Percentiles rank a stretch among this genome's conserved stretches.
phyloP scores from a whole-genome alignment of 2,113 vertebrate genomes.

The Tragelaphus strepsiceros region DNA sequence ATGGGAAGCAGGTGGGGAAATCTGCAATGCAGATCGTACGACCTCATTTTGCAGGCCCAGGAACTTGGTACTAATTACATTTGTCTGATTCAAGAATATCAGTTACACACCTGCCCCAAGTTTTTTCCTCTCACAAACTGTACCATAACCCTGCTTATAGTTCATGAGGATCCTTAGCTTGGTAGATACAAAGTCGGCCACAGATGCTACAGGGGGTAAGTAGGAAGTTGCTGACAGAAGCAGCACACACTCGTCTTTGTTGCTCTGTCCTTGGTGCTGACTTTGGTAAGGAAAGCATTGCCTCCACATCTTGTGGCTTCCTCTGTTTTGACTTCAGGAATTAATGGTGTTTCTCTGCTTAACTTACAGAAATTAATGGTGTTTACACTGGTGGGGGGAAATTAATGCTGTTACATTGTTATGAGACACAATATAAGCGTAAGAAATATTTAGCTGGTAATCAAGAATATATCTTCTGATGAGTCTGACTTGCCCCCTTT shows the following conservation, averaged over 20 bases:
- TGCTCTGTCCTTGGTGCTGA: conserved; percentile 9
- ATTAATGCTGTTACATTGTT: conserved; percentile 42
- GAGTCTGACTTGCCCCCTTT: not conserved
- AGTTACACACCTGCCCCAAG: not conserved
- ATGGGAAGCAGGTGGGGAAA: conserved; percentile 39
- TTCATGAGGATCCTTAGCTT: not conserved
- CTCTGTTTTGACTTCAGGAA: conserved; percentile 58
- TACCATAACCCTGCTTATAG: not conserved
- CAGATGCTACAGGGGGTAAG: not conserved
- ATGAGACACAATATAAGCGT: not conserved
- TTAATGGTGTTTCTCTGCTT: conserved; percentile 58
- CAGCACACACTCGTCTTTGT: not conserved
- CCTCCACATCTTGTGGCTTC: not conserved
- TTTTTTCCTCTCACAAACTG: not conserved
- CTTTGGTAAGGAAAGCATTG: not conserved
- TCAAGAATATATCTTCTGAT: not conserved
- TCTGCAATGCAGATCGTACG: conserved; percentile 51
- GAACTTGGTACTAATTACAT: conserved; percentile 30
- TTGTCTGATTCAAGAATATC: conserved; percentile 14
- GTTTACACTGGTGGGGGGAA: conserved; percentile 37
- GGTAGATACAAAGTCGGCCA: not conserved
- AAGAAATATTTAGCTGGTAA: conserved; percentile 30
- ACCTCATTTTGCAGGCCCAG: conserved; percentile 19
- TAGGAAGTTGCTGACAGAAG: not conserved
- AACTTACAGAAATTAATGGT: conserved; percentile 57